Percentiles rank a stretch among this genome's conserved stretches.
These are phyloP conservation scores for Haemorhous mexicanus DNA, from an alignment of 2,113 vertebrate species.

Conservation along the genomic window DNA sequence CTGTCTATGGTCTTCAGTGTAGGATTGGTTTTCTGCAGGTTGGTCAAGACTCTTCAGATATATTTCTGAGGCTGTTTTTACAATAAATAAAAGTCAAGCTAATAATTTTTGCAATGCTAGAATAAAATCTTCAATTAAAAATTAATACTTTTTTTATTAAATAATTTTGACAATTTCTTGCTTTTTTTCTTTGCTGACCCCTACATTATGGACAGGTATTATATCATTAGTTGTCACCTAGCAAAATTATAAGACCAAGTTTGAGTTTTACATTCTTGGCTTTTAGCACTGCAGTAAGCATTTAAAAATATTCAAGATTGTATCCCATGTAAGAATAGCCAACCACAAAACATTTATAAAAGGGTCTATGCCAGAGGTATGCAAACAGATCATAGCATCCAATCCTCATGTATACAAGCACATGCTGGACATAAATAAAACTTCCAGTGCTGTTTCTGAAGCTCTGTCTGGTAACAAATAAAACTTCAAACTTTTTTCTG, in stretches of 20 bases:
- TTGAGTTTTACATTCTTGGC: not conserved
- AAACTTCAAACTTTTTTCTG: not conserved
- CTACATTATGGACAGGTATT: not conserved
- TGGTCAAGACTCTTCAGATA: not conserved
- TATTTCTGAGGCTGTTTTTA: not conserved
- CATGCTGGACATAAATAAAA: not conserved
- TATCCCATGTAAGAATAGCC: not conserved
- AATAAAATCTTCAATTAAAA: not conserved
- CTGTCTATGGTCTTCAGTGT: not conserved
- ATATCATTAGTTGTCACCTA: not conserved
- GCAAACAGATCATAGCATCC: not conserved
- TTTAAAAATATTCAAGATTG: not conserved
- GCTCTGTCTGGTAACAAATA: not conserved
- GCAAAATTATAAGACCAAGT: not conserved
- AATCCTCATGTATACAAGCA: not conserved
- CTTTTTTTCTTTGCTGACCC: not conserved
- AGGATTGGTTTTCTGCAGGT: not conserved
- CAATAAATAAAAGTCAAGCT: not conserved
- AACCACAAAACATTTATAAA: not conserved
- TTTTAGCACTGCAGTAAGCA: not conserved
- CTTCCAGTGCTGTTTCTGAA: not conserved
- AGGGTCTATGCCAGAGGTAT: rapidly evolving
- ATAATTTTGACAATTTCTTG: not conserved
- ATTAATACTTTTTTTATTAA: not conserved
- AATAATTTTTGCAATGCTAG: not conserved